These are phyloP conservation scores for Cheirogaleus medius DNA, from an alignment of 2,113 vertebrate species.

Conservation along the genomic window DNA sequence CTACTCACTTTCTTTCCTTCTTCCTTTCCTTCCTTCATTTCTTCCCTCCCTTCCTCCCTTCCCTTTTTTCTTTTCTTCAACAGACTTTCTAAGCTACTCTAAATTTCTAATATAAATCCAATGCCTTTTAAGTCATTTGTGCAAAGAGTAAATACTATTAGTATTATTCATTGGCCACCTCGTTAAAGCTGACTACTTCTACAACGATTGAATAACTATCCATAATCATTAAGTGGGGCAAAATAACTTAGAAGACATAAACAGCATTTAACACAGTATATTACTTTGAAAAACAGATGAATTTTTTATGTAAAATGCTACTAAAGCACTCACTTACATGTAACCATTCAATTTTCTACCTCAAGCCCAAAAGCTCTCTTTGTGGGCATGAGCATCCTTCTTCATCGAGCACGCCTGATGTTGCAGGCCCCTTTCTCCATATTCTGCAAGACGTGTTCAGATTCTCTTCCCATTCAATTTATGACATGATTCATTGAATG, in stretches of 20 bases:
- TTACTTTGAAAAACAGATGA: constrained; percentile 55
- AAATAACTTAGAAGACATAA: constrained; percentile 57
- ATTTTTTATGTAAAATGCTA: constrained; percentile 45
- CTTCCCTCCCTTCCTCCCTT: not conserved
- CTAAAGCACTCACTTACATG: not conserved
- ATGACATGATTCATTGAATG: constrained; percentile 86
- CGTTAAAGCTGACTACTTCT: constrained; percentile 18
- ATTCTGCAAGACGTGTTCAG: constrained; percentile 57
- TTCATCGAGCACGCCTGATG: constrained; percentile 51
- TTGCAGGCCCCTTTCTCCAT: constrained; percentile 22
- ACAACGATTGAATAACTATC: not conserved
- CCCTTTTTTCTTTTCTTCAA: not conserved
- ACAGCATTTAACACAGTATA: constrained; percentile 21
- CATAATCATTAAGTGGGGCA: constrained; percentile 23
- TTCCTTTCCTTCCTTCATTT: not conserved
- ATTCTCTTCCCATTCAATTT: constrained; percentile 66
- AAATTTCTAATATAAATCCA: constrained; percentile 27
- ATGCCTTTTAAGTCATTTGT: not conserved
- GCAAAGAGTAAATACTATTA: constrained; percentile 19
- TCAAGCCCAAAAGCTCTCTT: constrained; percentile 15
- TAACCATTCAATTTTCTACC: constrained; percentile 63
- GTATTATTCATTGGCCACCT: not conserved
- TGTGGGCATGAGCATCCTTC: constrained; percentile 45
- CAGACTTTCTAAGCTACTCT: not conserved
- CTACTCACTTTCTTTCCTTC: too few relatives aligned